Evolutionary conservation across 2,113 vertebrate species (phyloP).

Genomic region (Ondatra zibethicus): DNA sequence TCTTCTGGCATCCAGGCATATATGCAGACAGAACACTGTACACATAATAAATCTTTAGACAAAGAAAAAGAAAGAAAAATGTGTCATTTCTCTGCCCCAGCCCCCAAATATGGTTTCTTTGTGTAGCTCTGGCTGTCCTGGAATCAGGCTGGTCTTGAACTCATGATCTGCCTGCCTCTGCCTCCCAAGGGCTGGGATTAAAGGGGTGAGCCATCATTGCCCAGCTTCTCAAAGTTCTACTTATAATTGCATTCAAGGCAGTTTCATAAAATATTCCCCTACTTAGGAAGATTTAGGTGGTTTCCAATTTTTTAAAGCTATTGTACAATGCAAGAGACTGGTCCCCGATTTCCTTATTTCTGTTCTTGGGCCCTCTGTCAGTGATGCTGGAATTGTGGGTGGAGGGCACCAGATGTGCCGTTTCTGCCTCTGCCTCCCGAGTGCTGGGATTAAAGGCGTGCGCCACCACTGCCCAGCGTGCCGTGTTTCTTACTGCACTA

Average conservation of each 20-base stretch:
- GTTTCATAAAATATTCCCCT: conserved; percentile 16
- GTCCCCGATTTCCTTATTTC: conserved; percentile 24
- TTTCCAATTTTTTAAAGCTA: conserved; percentile 29
- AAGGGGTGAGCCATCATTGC: not conserved
- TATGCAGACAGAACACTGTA: not conserved
- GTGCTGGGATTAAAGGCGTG: no score
- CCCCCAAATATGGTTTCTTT: no score
- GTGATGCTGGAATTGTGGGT: not conserved
- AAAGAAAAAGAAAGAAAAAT: no score
- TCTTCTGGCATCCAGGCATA: not conserved
- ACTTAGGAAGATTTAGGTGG: conserved; percentile 22
- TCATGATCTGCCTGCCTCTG: not conserved
- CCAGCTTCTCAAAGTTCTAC: not conserved
- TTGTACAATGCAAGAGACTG: not conserved
- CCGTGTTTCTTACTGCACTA: not conserved
- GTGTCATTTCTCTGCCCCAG: no score
- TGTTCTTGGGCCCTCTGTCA: not conserved
- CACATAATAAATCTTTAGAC: not conserved
- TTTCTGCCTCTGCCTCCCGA: no score
- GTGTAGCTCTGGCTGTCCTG: not conserved
- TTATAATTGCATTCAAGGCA: not conserved
- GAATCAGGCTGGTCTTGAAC: not conserved
- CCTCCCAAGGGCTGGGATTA: not conserved
- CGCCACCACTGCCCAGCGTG: no score
- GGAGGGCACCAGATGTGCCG: not conserved